Percentiles rank a stretch among this genome's conserved stretches.
Conservation (phyloP, 2,113 vertebrate genomes). For the Lamprotornis superbus region DNA sequence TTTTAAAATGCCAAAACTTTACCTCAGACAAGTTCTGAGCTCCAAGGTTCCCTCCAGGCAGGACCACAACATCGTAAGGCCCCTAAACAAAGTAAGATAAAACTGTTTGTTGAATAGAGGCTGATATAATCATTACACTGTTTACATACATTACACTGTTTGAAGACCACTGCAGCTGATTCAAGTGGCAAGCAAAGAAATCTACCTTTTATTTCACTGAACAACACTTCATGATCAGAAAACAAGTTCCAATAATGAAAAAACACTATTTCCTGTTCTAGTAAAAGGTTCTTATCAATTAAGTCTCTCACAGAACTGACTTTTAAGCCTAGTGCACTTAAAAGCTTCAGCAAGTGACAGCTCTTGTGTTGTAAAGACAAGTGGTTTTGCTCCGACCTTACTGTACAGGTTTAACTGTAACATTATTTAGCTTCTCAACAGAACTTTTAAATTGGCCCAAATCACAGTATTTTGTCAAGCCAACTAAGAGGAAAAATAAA, state of each 20-base stretch:
- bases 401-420: background rate
- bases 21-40: conserved; percentile 96
- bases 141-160: background rate
- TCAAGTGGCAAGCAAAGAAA: background rate
- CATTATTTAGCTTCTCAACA: background rate
- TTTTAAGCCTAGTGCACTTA: background rate
- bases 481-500: background rate
- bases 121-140: background rate
- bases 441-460: background rate
- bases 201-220: background rate
- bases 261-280: background rate
- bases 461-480: background rate
- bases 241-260: background rate
- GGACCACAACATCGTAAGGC: conserved; percentile 91
- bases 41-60: conserved; percentile 92
- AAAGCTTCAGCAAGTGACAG: background rate
- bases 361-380: background rate
- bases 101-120: background rate
- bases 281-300: background rate
- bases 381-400: background rate
- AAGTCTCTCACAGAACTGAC: background rate
- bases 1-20: conserved; percentile 21
- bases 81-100: conserved; percentile 73
- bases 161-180: background rate
- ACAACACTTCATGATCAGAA: background rate